Conservation (phyloP, 2,888 invertebrate species). For the Lithodes maja region DNA sequence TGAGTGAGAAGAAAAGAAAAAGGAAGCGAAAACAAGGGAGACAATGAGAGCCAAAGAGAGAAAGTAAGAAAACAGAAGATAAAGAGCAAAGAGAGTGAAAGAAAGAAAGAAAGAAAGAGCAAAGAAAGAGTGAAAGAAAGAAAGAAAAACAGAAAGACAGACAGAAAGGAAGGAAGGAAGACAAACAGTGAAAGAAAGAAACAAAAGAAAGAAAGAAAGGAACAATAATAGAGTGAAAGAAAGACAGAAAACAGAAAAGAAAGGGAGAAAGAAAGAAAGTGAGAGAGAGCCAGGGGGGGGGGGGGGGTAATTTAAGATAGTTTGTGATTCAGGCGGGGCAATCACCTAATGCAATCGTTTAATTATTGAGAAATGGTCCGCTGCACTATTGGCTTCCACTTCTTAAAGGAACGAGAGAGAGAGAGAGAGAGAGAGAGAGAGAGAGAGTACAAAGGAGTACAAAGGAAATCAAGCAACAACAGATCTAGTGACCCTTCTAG, state of each 20-base stretch:
- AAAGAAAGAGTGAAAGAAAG: not conserved
- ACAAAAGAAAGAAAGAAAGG: not conserved
- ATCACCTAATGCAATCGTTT: not conserved
- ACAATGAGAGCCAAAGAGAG: not conserved
- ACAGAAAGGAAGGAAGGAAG: not conserved
- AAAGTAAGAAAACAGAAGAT: not conserved
- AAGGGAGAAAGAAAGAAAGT: constrained; percentile 2
- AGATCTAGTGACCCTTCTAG: no score
- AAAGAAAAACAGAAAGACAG: constrained; percentile 17
- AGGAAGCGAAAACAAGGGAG: no score
- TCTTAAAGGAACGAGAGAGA: not conserved
- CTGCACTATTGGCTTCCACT: not conserved
- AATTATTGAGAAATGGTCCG: not conserved
- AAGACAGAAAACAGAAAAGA: not conserved
- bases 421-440: not conserved
- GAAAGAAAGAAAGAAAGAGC: not conserved
- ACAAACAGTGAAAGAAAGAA: not conserved
- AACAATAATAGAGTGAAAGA: no score
- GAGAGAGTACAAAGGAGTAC: no score
- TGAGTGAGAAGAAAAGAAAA: no score
- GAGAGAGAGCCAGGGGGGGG: not conserved
- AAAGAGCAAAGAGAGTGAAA: not conserved
- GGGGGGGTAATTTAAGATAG: not conserved
- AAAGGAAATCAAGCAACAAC: no score
- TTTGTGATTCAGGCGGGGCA: not conserved